Percentiles rank a stretch among this genome's conserved stretches.
These are phyloP conservation scores for Gobiocypris rarus DNA, from an alignment of 2,113 vertebrate genomes.

Conservation along the genomic window DNA sequence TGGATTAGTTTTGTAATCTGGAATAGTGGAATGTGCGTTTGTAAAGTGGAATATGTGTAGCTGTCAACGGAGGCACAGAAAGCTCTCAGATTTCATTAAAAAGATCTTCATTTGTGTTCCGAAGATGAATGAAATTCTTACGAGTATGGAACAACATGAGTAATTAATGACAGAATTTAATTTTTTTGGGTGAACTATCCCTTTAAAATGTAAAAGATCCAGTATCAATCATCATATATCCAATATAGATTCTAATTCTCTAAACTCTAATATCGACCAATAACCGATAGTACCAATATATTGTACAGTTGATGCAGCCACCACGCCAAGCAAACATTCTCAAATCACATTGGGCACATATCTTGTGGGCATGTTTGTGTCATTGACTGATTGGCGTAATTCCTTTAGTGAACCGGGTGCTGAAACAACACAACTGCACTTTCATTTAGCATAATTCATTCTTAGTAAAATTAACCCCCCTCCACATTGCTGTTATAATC, in stretches of 20 bases:
- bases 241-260: background rate
- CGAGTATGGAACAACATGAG: too few relatives aligned
- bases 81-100: too few relatives aligned
- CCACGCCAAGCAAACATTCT: background rate
- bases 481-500: background rate
- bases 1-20: too few relatives aligned
- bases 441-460: background rate
- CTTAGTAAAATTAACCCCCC: constrained; percentile 3
- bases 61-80: too few relatives aligned
- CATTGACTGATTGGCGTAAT: background rate
- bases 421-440: constrained; percentile 6
- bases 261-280: background rate
- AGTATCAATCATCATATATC: background rate
- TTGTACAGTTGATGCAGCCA: background rate
- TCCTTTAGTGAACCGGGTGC: background rate
- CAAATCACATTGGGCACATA: background rate
- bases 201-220: background rate
- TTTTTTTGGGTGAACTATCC: too few relatives aligned
- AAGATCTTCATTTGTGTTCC: too few relatives aligned
- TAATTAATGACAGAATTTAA: too few relatives aligned
- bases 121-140: too few relatives aligned
- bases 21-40: too few relatives aligned
- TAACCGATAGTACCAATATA: background rate
- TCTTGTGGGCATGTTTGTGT: background rate
- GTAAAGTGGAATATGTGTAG: too few relatives aligned